phyloP scores from a whole-genome alignment of 2,888 invertebrate genomes.

The Ceraclea dissimilis region DNA sequence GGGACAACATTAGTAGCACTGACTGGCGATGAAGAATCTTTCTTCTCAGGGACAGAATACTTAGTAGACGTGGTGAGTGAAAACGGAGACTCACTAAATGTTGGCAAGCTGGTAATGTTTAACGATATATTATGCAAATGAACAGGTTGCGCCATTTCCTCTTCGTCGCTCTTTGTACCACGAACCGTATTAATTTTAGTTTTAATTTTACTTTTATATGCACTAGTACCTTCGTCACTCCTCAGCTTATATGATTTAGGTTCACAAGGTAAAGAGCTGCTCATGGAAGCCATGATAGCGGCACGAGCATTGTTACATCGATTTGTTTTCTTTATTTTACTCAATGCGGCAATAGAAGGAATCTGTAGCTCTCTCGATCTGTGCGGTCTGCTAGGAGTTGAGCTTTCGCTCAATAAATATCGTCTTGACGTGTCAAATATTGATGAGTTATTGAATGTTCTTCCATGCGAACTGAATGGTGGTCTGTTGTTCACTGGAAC shows the following conservation, averaged over 20 bases:
- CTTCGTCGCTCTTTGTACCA: slow-evolving; percentile 10
- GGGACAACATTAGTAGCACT: background rate
- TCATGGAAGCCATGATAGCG: slow-evolving; percentile 22
- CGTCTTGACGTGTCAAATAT: slow-evolving; percentile 22
- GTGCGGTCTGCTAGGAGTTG: slow-evolving; percentile 10
- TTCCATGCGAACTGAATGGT: slow-evolving; percentile 28
- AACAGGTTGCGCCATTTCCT: slow-evolving; percentile 14
- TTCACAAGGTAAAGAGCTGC: slow-evolving; percentile 18
- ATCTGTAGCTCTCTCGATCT: slow-evolving; percentile 46
- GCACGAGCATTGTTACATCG: slow-evolving; percentile 15
- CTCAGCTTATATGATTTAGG: slow-evolving; percentile 9
- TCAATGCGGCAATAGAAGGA: slow-evolving; percentile 55
- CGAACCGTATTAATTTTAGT: slow-evolving; percentile 10
- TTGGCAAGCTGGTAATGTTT: slow-evolving; percentile 15
- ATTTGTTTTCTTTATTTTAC: slow-evolving; percentile 47
- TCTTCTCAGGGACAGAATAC: background rate
- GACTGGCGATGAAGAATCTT: background rate
- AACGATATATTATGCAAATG: slow-evolving; percentile 17
- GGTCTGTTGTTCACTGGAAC: slow-evolving; percentile 43
- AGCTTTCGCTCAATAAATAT: slow-evolving; percentile 3
- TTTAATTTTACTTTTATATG: slow-evolving; percentile 18
- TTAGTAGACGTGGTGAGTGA: background rate
- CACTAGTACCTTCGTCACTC: background rate
- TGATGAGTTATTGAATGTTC: slow-evolving; percentile 28
- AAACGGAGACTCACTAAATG: slow-evolving; percentile 11